Percentiles rank a stretch among this genome's conserved stretches.
Conservation (phyloP, 2,113 vertebrate species). For the Grantiella picta region DNA sequence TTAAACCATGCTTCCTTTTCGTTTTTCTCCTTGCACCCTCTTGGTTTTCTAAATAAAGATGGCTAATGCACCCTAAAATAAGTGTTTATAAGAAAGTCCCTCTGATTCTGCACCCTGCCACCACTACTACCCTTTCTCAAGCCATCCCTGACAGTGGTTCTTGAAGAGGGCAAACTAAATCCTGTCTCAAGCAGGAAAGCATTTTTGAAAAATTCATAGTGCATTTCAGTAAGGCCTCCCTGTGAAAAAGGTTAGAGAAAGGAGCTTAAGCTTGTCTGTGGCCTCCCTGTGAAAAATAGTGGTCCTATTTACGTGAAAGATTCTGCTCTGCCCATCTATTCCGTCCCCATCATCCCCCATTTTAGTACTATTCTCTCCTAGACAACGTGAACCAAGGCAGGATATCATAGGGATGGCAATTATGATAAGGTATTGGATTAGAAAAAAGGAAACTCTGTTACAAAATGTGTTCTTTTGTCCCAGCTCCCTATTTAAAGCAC, state of each 20-base stretch:
- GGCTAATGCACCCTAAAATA: not conserved
- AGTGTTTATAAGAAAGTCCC: not conserved
- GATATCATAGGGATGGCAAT: not conserved
- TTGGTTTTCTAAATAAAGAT: not conserved
- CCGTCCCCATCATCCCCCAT: not conserved
- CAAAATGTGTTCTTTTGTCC: not conserved
- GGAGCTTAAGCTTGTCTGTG: not conserved
- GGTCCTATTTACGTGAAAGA: not conserved
- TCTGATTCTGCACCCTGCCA: not conserved
- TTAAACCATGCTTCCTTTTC: not conserved
- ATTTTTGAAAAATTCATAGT: not conserved
- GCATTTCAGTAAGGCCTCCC: not conserved
- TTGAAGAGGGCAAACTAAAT: not conserved
- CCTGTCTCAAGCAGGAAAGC: not conserved
- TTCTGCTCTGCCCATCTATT: not conserved
- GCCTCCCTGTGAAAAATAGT: not conserved
- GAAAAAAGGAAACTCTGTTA: not conserved
- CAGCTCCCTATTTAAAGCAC: not conserved
- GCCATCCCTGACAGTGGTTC: not conserved
- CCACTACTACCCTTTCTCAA: not conserved
- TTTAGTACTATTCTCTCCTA: not conserved
- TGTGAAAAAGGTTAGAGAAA: not conserved
- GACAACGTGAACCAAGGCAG: too few relatives aligned
- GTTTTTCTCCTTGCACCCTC: not conserved
- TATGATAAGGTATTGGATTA: not conserved